Evolutionary conservation across 2,797 vertebrate genomes (phyloP), one percentile per base, ranked within the genome.

Genomic region (Uromys caudimaculatus): DNA sequence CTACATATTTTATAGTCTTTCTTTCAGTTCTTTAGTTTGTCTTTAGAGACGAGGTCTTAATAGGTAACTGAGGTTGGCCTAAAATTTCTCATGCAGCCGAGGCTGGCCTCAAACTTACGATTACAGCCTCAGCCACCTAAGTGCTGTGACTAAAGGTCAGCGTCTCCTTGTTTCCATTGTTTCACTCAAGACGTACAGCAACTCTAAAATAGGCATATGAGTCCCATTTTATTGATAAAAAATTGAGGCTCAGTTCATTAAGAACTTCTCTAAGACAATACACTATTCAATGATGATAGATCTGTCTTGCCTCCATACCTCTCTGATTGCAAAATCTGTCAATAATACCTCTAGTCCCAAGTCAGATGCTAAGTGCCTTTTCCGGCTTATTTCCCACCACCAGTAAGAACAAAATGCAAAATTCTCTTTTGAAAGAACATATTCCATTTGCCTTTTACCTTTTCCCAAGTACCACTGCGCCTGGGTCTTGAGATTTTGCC

Each of bases 401-500:
- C 7, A 44, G 41, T 64, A 71, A 75, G 84, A 90, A 58, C 35
- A 9, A 81, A 73, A 78, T 75, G 35, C n/a, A 69, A 94, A 71
- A 50, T 82, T 81, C 38, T 50, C n/a, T 54, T 56, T 71, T 79
- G 44, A 85, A 95, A 96, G 75, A 90, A 41, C 19, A 44, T 3
- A 67, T 0, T 41, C 1, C 50, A 32, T 60, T 19, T 35, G 0
- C 19, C 76, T 91, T 95, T 98, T 99, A 99, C 99, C 99, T 99
- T 98, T 99, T 99, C 71, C 99, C 99, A 91, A 99, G 99, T 75
- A 99, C 99, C 91, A 99, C 99, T 81, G 99, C 99, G 86, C 99
- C 99, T 38, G 99, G 99, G 97, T 99, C 99, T 98, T 99, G 99
- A 90, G 99, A 99, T 96, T 99, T 99, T 12, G 99, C 99, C 98